These are phyloP conservation scores for Odocoileus virginianus DNA, from an alignment of 2,113 vertebrate species.

Conservation along the genomic window DNA sequence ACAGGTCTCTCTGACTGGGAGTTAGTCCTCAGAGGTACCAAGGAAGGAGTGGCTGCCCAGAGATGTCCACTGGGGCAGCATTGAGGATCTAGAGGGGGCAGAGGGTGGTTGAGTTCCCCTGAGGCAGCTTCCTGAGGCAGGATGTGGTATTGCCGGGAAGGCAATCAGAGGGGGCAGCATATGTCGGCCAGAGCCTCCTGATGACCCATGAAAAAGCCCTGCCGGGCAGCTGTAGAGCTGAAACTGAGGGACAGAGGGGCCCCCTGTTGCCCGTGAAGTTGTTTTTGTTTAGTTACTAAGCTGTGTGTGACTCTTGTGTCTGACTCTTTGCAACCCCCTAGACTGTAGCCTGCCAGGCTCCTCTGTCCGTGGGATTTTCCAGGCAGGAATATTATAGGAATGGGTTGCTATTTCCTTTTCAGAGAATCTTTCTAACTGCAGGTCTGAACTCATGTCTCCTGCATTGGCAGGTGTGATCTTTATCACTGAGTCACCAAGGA, in stretches of 20 bases:
- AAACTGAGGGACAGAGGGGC: background rate
- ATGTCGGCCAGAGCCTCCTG: background rate
- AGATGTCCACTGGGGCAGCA: background rate
- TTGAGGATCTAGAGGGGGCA: background rate
- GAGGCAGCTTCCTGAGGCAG: background rate
- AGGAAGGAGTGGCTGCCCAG: background rate
- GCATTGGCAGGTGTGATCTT: background rate
- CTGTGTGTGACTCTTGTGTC: background rate
- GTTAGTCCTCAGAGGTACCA: background rate
- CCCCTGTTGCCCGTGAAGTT: background rate
- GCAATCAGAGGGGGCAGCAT: background rate
- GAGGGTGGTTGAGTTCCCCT: rapidly evolving
- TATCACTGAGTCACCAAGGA: background rate
- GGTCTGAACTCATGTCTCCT: background rate
- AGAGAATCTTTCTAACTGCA: background rate
- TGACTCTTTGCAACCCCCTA: background rate
- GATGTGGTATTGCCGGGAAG: background rate
- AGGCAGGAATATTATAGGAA: background rate
- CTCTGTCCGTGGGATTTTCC: background rate
- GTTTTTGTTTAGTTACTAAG: background rate
- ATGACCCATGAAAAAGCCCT: background rate
- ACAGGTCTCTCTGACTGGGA: background rate
- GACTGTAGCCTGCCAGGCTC: background rate
- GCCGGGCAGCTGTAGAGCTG: background rate
- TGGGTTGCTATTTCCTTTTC: background rate